Conservation (phyloP, 2,797 vertebrate genomes). For the Esox masquinongy region DNA sequence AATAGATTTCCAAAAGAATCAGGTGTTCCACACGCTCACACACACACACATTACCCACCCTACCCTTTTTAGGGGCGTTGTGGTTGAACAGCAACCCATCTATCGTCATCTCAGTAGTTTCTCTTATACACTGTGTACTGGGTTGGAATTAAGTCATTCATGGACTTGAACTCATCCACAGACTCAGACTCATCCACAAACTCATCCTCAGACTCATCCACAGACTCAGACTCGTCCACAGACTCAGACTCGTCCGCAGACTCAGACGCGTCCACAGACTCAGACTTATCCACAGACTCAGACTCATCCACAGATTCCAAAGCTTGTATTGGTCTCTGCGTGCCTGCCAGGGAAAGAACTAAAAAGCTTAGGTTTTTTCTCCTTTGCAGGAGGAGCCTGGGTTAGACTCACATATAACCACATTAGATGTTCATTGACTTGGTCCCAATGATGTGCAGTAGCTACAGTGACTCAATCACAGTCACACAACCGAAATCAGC, state of each 20-base stretch:
- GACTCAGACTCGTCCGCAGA: too few relatives aligned
- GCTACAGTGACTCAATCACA: conserved; percentile 10
- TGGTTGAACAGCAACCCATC: conserved; percentile 30
- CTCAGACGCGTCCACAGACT: background rate
- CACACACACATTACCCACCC: conserved; percentile 41
- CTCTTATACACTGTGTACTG: background rate
- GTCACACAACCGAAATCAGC: conserved; percentile 11
- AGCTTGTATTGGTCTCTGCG: conserved; percentile 13
- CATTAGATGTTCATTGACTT: background rate
- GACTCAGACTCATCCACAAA: background rate
- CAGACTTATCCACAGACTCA: conserved; percentile 9
- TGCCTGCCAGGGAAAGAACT: conserved; percentile 30
- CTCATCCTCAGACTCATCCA: background rate
- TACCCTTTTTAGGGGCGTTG: conserved; percentile 45
- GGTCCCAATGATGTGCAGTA: background rate
- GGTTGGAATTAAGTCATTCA: background rate
- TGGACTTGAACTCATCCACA: background rate
- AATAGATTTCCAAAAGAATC: conserved; percentile 56
- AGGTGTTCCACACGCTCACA: conserved; percentile 49
- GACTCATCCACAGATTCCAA: conserved; percentile 14
- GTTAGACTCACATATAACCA: background rate
- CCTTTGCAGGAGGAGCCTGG: conserved; percentile 31
- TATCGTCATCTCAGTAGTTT: conserved; percentile 24
- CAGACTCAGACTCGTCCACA: conserved; percentile 10
- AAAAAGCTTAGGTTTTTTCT: conserved; percentile 21